These are phyloP conservation scores for Conus betulinus DNA, from an alignment of 1,140 invertebrate species.

Conservation along the genomic window DNA sequence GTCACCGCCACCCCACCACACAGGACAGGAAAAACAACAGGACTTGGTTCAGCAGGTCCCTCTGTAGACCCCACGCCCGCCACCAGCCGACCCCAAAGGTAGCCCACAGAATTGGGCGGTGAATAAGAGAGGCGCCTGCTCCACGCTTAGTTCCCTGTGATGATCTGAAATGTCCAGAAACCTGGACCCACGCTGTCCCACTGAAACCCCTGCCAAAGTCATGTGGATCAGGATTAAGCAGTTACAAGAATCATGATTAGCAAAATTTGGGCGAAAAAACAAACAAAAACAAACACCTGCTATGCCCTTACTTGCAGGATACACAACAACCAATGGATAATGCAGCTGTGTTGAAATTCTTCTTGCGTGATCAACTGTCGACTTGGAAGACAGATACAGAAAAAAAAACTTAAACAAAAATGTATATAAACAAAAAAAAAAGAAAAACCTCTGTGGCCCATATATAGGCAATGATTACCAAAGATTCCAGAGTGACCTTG, in stretches of 20 bases:
- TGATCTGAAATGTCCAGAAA: conserved; percentile 60
- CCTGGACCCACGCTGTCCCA: conserved; percentile 53
- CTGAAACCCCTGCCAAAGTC: conserved; percentile 47
- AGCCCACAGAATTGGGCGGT: conserved; percentile 55
- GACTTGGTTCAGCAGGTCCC: conserved; percentile 49
- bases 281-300: background rate
- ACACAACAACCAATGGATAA: too few species aligned
- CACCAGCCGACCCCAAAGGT: conserved; percentile 51
- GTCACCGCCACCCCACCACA: conserved; percentile 35
- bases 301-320: background rate
- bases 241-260: too few species aligned
- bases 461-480: too few species aligned
- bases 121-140: conserved; percentile 53
- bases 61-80: conserved; percentile 51
- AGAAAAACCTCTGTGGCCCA: too few species aligned
- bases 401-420: too few species aligned
- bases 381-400: too few species aligned
- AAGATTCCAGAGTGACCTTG: too few species aligned
- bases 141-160: conserved; percentile 50
- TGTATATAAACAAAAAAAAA: too few species aligned
- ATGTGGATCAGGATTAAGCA: too few species aligned
- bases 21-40: conserved; percentile 35
- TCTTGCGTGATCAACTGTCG: too few species aligned
- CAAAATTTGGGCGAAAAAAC: too few species aligned
- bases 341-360: too few species aligned